phyloP scores from a whole-genome alignment of 1,140 invertebrate species.

The Centruroides sculpturatus region DNA sequence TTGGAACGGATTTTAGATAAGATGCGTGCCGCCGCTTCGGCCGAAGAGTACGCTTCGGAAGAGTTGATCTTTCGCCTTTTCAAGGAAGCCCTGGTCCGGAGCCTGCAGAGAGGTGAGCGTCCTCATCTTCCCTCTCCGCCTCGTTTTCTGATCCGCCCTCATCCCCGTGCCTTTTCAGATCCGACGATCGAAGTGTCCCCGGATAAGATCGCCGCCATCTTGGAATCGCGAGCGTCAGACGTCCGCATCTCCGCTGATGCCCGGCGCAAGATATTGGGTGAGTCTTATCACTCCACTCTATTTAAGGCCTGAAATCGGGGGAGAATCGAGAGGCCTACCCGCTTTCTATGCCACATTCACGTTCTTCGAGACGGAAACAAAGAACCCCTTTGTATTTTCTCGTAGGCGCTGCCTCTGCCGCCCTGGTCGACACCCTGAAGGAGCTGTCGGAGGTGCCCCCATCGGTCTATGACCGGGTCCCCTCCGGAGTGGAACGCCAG shows the following conservation, averaged over 20 bases:
- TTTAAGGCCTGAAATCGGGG: too few species aligned
- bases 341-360: too few species aligned
- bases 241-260: constrained; percentile 49
- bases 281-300: too few species aligned
- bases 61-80: constrained; percentile 53
- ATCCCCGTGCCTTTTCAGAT: constrained; percentile 21
- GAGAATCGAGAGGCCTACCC: too few species aligned
- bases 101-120: constrained; percentile 38
- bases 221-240: constrained; percentile 49
- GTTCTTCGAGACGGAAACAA: too few species aligned
- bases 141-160: background rate
- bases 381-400: too few species aligned
- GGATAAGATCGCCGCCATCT: constrained; percentile 49
- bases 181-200: constrained; percentile 47
- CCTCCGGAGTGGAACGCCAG: too few species aligned
- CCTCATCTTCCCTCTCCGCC: background rate
- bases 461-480: too few species aligned
- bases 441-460: too few species aligned
- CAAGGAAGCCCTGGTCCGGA: constrained; percentile 57
- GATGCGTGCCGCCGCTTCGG: constrained; percentile 45
- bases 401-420: too few species aligned
- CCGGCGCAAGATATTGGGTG: constrained; percentile 56
- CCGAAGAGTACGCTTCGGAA: constrained; percentile 46
- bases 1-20: constrained; percentile 35
- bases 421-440: too few species aligned